phyloP scores from a whole-genome alignment of 2,888 invertebrate genomes.

The Invenusta paracnida region DNA sequence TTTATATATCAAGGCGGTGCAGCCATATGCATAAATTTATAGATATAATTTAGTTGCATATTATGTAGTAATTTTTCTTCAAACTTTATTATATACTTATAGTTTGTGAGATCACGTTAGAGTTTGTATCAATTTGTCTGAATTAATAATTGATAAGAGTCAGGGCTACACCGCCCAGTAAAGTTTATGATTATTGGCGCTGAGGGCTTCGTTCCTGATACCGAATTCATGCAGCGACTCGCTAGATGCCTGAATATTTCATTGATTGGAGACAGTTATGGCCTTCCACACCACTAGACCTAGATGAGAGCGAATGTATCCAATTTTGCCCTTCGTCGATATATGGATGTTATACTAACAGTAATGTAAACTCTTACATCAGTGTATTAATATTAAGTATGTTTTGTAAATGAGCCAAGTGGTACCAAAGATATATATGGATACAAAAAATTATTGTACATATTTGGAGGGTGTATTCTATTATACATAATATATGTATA shows the following conservation, averaged over 20 bases:
- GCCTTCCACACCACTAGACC: too few species aligned
- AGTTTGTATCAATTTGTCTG: not conserved
- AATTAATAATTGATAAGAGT: not conserved
- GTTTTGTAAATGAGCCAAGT: too few species aligned
- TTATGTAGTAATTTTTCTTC: too few species aligned
- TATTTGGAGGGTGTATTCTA: too few species aligned
- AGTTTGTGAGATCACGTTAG: too few species aligned
- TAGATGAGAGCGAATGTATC: not conserved
- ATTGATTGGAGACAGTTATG: not conserved
- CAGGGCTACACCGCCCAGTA: not conserved
- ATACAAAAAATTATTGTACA: too few species aligned
- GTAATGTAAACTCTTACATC: not conserved
- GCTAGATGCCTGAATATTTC: not conserved
- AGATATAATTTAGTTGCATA: too few species aligned
- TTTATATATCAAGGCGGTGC: too few species aligned
- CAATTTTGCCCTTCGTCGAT: not conserved
- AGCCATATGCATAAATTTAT: too few species aligned
- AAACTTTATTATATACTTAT: too few species aligned
- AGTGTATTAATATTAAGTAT: not conserved
- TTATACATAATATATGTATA: too few species aligned
- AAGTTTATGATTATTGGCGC: not conserved
- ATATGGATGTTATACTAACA: not conserved
- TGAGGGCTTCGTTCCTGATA: not conserved
- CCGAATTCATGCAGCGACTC: not conserved
- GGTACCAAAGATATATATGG: not conserved